Conservation (phyloP, 2,113 vertebrate species). For the Solenodon paradoxus region DNA sequence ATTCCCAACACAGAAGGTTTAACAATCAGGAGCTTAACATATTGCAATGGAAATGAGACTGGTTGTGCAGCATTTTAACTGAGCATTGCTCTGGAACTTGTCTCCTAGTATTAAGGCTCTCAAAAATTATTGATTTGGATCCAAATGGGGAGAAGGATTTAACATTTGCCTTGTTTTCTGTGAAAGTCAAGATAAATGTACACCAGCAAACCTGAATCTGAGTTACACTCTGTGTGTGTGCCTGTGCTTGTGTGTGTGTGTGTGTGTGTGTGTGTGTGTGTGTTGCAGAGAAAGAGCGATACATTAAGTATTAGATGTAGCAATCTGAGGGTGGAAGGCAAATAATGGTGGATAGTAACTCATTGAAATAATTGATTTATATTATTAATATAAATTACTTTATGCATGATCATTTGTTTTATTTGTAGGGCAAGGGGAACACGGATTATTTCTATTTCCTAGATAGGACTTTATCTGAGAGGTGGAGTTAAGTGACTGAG, state of each 20-base stretch:
- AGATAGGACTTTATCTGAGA: not conserved
- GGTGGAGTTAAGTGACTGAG: not conserved
- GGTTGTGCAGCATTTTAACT: constrained; percentile 61
- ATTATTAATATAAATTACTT: not conserved
- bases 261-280: not conserved
- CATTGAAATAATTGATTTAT: not conserved
- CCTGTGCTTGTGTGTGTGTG: not conserved
- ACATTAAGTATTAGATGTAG: not conserved
- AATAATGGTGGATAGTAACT: not conserved
- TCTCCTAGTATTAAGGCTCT: constrained; percentile 37
- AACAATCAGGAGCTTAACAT: constrained; percentile 65
- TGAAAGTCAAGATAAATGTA: constrained; percentile 60
- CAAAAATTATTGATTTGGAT: constrained; percentile 60
- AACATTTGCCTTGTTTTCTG: constrained; percentile 62
- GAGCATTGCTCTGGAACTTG: constrained; percentile 53
- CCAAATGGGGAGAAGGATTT: constrained; percentile 45
- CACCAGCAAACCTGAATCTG: not conserved
- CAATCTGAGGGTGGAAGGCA: not conserved
- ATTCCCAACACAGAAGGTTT: constrained; percentile 66
- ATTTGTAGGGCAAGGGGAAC: not conserved
- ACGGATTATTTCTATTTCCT: not conserved
- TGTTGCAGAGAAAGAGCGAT: not conserved
- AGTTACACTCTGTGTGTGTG: not conserved
- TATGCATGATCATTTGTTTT: not conserved
- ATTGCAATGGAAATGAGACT: constrained; percentile 56